These are phyloP conservation scores for Oryzias sinensis DNA, from an alignment of 2,797 vertebrate genomes.

Conservation along the genomic window DNA sequence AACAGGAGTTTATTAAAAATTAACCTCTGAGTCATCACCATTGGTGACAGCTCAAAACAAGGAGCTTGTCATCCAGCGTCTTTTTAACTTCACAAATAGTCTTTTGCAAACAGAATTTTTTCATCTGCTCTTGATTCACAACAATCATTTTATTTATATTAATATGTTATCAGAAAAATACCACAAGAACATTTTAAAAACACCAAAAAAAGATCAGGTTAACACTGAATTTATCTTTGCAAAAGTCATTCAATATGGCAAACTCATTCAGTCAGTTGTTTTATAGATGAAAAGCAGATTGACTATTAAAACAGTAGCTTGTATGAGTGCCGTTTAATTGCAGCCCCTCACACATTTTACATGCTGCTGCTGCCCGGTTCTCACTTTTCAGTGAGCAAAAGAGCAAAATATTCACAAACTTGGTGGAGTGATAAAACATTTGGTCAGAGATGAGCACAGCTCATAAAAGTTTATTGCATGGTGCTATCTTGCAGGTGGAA, in stretches of 20 bases:
- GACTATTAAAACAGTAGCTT: constrained; percentile 63
- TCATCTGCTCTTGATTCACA: too few relatives aligned
- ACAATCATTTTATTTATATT: too few relatives aligned
- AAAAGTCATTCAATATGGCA: constrained; percentile 48
- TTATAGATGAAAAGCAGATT: constrained; percentile 53
- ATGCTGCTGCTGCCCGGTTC: constrained; percentile 52
- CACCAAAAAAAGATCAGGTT: not conserved
- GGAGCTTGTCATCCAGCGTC: too few relatives aligned
- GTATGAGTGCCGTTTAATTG: constrained; percentile 58
- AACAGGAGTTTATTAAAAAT: too few relatives aligned
- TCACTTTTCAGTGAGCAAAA: constrained; percentile 33
- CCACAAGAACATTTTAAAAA: too few relatives aligned
- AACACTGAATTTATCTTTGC: constrained; percentile 33
- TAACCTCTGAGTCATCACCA: too few relatives aligned
- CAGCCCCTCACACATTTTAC: constrained; percentile 44
- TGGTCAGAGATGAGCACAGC: constrained; percentile 12
- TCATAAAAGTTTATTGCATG: constrained; percentile 13
- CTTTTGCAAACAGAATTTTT: too few relatives aligned
- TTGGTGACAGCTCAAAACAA: too few relatives aligned
- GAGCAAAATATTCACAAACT: constrained; percentile 8
- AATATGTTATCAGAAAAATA: too few relatives aligned
- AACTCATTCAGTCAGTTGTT: constrained; percentile 57
- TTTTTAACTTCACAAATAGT: too few relatives aligned
- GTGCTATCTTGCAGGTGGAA: constrained; percentile 81
- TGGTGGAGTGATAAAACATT: constrained; percentile 21